phyloP scores from a whole-genome alignment of 2,797 vertebrate species.

The Propithecus perrieri region DNA sequence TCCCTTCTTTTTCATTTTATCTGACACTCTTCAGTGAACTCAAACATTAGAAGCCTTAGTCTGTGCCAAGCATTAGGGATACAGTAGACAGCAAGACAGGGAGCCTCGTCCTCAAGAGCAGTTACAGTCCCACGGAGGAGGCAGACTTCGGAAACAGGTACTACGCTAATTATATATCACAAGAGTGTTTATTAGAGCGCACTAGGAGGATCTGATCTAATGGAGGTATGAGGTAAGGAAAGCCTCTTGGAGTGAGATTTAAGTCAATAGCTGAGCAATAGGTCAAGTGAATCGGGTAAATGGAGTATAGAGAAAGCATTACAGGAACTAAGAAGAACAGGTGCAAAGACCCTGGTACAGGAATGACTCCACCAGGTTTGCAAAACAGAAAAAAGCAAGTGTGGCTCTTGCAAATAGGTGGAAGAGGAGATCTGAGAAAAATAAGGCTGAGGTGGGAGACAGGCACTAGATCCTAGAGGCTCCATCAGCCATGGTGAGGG shows the following conservation, averaged over 20 bases:
- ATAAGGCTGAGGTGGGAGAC: background rate
- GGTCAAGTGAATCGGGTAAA: background rate
- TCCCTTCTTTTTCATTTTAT: background rate
- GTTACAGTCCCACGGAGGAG: background rate
- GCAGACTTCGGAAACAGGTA: background rate
- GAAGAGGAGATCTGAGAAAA: background rate
- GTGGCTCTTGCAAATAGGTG: background rate
- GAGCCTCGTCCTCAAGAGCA: background rate
- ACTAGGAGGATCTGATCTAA: background rate
- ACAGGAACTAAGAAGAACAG: background rate
- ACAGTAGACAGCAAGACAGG: background rate
- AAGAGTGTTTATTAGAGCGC: background rate
- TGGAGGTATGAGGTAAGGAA: background rate
- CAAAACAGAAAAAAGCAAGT: background rate
- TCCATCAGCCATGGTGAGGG: background rate
- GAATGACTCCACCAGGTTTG: background rate
- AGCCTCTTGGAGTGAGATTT: background rate
- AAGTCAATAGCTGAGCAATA: background rate
- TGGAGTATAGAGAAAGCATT: background rate
- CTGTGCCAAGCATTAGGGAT: background rate
- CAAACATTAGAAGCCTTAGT: background rate
- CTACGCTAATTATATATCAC: background rate
- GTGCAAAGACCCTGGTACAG: background rate
- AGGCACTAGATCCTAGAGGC: background rate
- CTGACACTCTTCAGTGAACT: background rate